Evolutionary conservation across 2,113 vertebrate species (phyloP), one percentile per base, ranked within the genome.

Genomic region (Apodemus speciosus): DNA sequence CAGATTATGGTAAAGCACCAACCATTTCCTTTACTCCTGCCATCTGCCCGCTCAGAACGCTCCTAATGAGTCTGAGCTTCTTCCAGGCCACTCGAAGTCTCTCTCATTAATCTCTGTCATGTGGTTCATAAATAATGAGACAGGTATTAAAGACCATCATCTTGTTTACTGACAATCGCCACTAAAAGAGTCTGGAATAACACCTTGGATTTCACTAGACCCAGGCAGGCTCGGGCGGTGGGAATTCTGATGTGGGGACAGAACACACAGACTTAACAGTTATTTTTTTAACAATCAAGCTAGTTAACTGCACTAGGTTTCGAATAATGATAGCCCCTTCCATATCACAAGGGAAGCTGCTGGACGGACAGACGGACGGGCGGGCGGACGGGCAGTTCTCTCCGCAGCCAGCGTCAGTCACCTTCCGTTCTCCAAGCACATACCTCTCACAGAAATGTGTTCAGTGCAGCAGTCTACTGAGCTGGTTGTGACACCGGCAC

Each of bases 381-480:
- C n/a, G n/a, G n/a, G n/a, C n/a, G 88, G 84, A 40, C 3, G 4
- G 84, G 11, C 20, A 69, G 89, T 5, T 18, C 25, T 53, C 75
- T 94, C 88, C 80, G 20, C 13, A 30, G 53, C 69, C 51, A 38
- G 93, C 92, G 97, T 38, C 77, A 80, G 77, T 64, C 97, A 98
- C 97, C 97, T 97, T 97, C 93, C 32, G 38, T 88, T 91, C 89
- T 62, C 72, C 94, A 89, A 95, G 96, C 97, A 97, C 96, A 75
- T 98, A 81, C 96, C 97, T 89, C 95, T 96, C 96, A 93, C 77
- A 71, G 93, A 62, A 77, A 85, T 21, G 94, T 62, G 95, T 60
- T 92, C 87, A 95, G 96, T 71, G 97, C 97, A 32, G 97, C 97
- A 69, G 91, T 51, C 97, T 95, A 94, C 96, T 97, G 94, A 97